These are phyloP conservation scores for Saccostrea cuccullata DNA, from an alignment of 1,140 invertebrate genomes.

Conservation along the genomic window DNA sequence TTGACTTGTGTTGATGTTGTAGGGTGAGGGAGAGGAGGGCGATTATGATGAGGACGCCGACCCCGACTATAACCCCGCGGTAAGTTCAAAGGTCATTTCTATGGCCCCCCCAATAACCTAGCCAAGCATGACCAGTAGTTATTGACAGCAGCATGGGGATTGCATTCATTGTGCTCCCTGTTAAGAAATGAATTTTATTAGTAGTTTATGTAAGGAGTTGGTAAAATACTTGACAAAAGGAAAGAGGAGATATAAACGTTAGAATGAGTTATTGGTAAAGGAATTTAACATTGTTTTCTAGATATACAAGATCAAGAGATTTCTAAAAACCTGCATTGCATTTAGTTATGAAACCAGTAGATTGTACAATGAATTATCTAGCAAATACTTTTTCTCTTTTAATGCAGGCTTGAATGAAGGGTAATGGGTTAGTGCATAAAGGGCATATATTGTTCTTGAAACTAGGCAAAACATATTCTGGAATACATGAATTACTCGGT, in stretches of 20 bases:
- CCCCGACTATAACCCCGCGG: conserved; percentile 69
- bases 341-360: not conserved
- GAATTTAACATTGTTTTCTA: not conserved
- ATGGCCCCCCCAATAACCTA: not conserved
- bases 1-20: conserved; percentile 41
- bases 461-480: not conserved
- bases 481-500: not conserved
- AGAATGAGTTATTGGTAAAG: not conserved
- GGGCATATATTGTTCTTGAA: not conserved
- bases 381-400: not conserved
- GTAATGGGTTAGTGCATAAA: not conserved
- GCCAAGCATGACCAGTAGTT: not conserved
- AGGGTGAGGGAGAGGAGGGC: conserved; percentile 65
- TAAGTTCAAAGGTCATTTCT: conserved; percentile 37
- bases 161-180: not conserved
- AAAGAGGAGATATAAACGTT: not conserved
- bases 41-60: conserved; percentile 74
- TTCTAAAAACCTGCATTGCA: not conserved
- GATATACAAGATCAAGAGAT: conserved; percentile 32
- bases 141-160: not conserved
- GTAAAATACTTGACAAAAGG: not conserved
- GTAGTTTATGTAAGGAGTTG: not conserved
- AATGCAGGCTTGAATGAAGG: conserved; percentile 34
- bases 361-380: not conserved
- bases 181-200: not conserved